Evolutionary conservation across 1,140 invertebrate genomes (phyloP).

Genomic region (Hormaphis cornu): DNA sequence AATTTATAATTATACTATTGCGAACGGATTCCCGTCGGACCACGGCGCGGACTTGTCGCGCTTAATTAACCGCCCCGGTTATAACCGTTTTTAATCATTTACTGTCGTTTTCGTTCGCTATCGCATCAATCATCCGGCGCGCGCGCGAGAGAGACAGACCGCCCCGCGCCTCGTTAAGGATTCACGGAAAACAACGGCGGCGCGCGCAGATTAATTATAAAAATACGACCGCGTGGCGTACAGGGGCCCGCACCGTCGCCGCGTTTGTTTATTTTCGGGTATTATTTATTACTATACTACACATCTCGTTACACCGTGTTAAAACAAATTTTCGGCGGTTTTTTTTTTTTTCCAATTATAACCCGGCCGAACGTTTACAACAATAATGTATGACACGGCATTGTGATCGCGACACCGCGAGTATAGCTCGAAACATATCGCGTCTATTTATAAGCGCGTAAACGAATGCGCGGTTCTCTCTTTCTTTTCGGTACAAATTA

Average conservation of each 20-base stretch:
- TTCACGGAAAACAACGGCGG: conserved; percentile 26
- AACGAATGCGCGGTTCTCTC: neutral
- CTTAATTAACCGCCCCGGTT: conserved; percentile 29
- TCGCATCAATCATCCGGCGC: conserved; percentile 23
- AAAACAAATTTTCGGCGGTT: conserved; percentile 3
- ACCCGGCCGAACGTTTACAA: neutral
- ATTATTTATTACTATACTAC: neutral
- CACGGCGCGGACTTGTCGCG: no score
- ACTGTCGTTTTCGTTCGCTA: conserved; percentile 27
- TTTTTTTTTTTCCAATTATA: conserved; percentile 16
- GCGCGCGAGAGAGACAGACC: neutral
- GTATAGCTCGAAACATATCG: neutral
- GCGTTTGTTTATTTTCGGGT: neutral
- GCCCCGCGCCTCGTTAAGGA: conserved; percentile 32
- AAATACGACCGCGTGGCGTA: neutral
- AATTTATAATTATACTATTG: no score
- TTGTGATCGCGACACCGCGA: no score
- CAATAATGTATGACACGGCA: no score
- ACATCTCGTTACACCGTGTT: neutral
- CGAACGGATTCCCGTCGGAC: no score
- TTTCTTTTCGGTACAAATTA: neutral
- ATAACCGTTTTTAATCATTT: conserved; percentile 25
- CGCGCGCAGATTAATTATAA: conserved; percentile 32
- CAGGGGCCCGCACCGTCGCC: neutral
- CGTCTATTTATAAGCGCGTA: neutral